Percentiles rank a stretch among this genome's conserved stretches.
phyloP scores from a whole-genome alignment of 1,140 invertebrate species.

The Bombus picipes region DNA sequence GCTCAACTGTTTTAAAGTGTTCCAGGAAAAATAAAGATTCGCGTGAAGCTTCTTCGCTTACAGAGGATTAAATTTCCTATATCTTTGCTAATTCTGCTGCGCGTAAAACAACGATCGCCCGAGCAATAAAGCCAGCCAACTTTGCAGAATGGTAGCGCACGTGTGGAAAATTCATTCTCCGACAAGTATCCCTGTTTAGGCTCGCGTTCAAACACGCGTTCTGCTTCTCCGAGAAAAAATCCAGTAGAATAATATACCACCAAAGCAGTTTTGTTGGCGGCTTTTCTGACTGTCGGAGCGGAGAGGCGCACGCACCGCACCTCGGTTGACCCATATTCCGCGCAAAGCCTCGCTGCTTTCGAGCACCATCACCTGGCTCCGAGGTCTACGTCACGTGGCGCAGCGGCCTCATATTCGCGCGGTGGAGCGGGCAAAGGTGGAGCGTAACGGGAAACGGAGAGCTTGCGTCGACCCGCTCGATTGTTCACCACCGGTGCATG shows the following conservation, averaged over 20 bases:
- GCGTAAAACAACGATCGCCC: background rate
- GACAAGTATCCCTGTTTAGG: background rate
- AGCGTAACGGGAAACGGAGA: conserved; percentile 1
- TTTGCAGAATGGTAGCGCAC: background rate
- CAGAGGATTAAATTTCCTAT: too few relatives aligned
- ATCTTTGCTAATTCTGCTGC: too few relatives aligned
- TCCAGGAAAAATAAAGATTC: too few relatives aligned
- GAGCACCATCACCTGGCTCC: conserved; percentile 57
- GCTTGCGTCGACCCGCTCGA: conserved; percentile 4
- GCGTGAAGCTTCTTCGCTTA: too few relatives aligned
- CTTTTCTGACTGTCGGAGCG: conserved; percentile 44
- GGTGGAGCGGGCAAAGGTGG: background rate
- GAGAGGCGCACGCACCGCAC: conserved; percentile 49
- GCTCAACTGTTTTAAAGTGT: too few relatives aligned
- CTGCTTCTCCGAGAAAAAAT: background rate
- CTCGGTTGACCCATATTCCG: conserved; percentile 58
- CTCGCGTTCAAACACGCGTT: background rate
- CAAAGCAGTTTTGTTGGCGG: background rate
- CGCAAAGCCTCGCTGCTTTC: conserved; percentile 24
- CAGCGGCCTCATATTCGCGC: conserved; percentile 7
- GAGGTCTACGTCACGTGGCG: conserved; percentile 41
- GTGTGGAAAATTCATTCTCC: background rate
- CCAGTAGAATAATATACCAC: background rate
- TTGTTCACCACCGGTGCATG: conserved; percentile 12
- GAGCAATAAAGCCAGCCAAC: background rate